A percentile compares a stretch with the other conserved stretches of the same genome.
Evolutionary conservation across 2,797 vertebrate genomes (phyloP).

Genomic region (Pipistrellus pipistrellus): DNA sequence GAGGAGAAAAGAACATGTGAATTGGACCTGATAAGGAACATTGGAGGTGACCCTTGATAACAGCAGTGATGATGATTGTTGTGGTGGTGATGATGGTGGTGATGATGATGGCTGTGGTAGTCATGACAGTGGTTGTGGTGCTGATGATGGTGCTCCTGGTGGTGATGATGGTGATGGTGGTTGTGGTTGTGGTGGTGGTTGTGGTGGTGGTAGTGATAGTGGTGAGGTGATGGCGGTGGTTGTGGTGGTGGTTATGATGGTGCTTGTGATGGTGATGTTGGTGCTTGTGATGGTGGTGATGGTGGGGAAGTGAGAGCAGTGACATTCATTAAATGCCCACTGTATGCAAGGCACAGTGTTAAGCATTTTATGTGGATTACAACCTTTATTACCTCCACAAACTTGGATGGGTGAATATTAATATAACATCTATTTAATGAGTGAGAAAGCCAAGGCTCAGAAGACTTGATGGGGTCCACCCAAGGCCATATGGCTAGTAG

Average conservation of each 20-base stretch:
- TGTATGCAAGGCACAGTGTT: not conserved
- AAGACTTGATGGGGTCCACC: not conserved
- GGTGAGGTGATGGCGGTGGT: too few relatives aligned
- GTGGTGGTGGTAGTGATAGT: not conserved
- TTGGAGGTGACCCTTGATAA: not conserved
- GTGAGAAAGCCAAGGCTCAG: constrained; percentile 10
- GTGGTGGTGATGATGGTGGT: too few relatives aligned
- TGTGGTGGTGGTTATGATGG: too few relatives aligned
- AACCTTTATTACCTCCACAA: constrained; percentile 6
- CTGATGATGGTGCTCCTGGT: fast-evolving
- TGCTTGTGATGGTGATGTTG: not conserved
- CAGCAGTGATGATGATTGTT: not conserved
- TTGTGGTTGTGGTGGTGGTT: not conserved
- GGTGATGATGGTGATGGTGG: not conserved
- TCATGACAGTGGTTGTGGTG: not conserved
- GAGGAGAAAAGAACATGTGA: not conserved
- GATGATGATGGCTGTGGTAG: not conserved
- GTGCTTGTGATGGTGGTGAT: not conserved
- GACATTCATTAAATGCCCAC: not conserved
- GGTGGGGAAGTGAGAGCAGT: not conserved
- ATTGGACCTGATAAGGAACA: not conserved
- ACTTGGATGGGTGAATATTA: not conserved
- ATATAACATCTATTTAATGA: constrained; percentile 37
- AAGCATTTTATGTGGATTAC: not conserved
- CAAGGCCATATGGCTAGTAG: not conserved